These are phyloP conservation scores for Danio choprae DNA, from an alignment of 2,797 vertebrate species.

Conservation along the genomic window DNA sequence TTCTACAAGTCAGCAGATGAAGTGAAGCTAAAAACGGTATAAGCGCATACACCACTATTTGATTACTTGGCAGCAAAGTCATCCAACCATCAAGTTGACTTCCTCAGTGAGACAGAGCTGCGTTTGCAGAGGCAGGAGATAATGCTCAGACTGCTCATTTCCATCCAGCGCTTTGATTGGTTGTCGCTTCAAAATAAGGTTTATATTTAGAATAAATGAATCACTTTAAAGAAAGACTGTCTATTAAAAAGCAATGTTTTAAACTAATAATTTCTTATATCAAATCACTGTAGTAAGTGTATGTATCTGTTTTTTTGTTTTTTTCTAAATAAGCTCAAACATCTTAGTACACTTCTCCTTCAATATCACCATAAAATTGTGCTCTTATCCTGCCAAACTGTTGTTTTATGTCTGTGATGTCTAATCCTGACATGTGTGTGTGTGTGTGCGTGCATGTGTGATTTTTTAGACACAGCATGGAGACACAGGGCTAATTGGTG, in stretches of 20 bases:
- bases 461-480: slow-evolving; percentile 39
- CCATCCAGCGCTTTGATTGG: background rate
- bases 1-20: slow-evolving; percentile 15
- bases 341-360: background rate
- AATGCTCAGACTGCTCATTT: background rate
- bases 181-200: slow-evolving; percentile 2
- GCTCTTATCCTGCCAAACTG: slow-evolving; percentile 15
- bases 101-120: slow-evolving; percentile 49
- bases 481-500: slow-evolving; percentile 44
- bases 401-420: slow-evolving; percentile 26
- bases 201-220: slow-evolving; percentile 1
- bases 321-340: slow-evolving; percentile 2
- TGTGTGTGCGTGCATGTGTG: slow-evolving; percentile 6
- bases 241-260: background rate
- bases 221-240: slow-evolving; percentile 7
- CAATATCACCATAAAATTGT: background rate
- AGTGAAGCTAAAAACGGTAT: slow-evolving; percentile 2
- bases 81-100: slow-evolving; percentile 64
- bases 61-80: slow-evolving; percentile 53
- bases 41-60: slow-evolving; percentile 48
- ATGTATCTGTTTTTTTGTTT: background rate
- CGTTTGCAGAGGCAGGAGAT: slow-evolving; percentile 40
- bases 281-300: background rate
- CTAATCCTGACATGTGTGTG: slow-evolving; percentile 19
- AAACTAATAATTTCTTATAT: background rate